A percentile compares a stretch with the other conserved stretches of the same genome.
These are phyloP conservation scores for Python bivittatus DNA, from an alignment of 2,113 vertebrate genomes.

Conservation along the genomic window DNA sequence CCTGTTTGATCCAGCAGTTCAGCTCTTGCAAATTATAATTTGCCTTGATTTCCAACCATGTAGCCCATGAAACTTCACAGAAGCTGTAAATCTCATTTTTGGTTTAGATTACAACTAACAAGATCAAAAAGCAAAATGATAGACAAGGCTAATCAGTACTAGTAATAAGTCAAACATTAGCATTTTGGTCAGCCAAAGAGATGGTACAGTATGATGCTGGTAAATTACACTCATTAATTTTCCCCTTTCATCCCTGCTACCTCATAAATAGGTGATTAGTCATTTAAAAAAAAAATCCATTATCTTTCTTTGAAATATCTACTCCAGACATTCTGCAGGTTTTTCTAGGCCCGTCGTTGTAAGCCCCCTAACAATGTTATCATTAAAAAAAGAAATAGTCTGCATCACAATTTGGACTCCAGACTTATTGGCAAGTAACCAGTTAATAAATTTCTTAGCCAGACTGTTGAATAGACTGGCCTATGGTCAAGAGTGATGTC, in stretches of 20 bases:
- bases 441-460: constrained; percentile 79
- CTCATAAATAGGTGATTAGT: neutral
- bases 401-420: constrained; percentile 72
- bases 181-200: neutral
- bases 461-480: constrained; percentile 82
- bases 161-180: neutral
- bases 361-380: constrained; percentile 75
- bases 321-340: constrained; percentile 50
- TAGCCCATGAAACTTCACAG: neutral
- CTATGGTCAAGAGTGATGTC: constrained; percentile 85
- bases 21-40: neutral
- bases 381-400: constrained; percentile 73
- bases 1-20: neutral
- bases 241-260: neutral
- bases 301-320: constrained; percentile 47
- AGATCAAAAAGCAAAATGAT: neutral
- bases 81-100: neutral
- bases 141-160: neutral
- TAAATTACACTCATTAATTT: neutral
- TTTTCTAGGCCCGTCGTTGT: constrained; percentile 52
- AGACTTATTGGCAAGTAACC: constrained; percentile 81
- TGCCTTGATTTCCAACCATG: neutral
- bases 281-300: neutral
- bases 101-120: neutral
- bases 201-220: neutral